Percentiles rank a stretch among this genome's conserved stretches.
phyloP scores from a whole-genome alignment of 2,113 vertebrate species.

The Datnioides undecimradiatus region DNA sequence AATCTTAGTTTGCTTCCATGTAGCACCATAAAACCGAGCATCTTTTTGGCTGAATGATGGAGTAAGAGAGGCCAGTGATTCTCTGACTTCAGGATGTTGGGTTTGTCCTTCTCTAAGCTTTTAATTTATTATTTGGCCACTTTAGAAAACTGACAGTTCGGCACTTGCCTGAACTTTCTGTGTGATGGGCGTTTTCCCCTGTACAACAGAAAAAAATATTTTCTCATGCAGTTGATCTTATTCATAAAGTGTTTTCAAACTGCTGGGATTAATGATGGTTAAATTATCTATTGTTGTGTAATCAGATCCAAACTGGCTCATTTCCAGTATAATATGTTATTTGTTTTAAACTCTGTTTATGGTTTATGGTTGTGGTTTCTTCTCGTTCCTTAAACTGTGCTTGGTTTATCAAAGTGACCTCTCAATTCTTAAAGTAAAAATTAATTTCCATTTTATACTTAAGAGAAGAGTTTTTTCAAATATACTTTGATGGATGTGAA shows the following conservation, averaged over 20 bases:
- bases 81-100: not conserved
- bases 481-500: not conserved
- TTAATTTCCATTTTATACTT: not conserved
- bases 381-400: not conserved
- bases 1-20: conserved; percentile 48
- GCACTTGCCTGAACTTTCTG: not conserved
- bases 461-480: not conserved
- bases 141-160: not conserved
- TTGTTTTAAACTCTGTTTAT: not conserved
- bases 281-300: conserved; percentile 1
- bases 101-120: not conserved
- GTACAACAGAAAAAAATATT: not conserved
- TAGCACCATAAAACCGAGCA: conserved; percentile 16
- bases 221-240: not conserved
- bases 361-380: not conserved
- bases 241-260: not conserved
- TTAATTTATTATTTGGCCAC: conserved; percentile 2
- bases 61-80: not conserved
- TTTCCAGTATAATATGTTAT: not conserved
- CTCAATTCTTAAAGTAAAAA: not conserved
- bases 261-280: not conserved
- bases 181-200: not conserved
- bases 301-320: not conserved
- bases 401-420: not conserved
- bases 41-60: not conserved